These are phyloP conservation scores for Fissipunctia ypsillon DNA, from an alignment of 2,888 invertebrate genomes.

Conservation along the genomic window DNA sequence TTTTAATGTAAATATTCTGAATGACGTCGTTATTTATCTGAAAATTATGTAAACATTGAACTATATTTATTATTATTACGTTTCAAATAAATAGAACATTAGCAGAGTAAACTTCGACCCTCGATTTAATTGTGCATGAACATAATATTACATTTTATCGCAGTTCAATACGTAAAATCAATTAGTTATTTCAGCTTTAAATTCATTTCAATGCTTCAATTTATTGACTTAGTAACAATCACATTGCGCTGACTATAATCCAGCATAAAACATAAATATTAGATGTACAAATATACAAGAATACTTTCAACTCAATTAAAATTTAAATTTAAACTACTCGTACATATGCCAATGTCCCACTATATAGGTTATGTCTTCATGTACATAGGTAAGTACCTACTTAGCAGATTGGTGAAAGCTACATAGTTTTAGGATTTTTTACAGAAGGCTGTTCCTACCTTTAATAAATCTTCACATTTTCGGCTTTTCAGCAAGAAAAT, in stretches of 20 bases:
- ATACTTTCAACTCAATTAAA: neutral
- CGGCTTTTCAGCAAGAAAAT: neutral
- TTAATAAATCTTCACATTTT: neutral
- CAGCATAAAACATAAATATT: neutral
- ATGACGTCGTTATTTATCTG: conserved; percentile 18
- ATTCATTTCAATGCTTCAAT: neutral
- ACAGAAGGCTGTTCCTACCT: neutral
- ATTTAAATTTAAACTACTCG: neutral
- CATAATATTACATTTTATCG: conserved; percentile 23
- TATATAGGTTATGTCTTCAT: neutral
- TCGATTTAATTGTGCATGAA: conserved; percentile 13
- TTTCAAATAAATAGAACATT: conserved; percentile 52
- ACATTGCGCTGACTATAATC: neutral
- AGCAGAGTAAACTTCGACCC: conserved; percentile 36
- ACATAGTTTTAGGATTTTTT: neutral
- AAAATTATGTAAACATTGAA: conserved; percentile 41
- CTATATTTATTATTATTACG: conserved; percentile 53
- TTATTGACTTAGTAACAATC: neutral
- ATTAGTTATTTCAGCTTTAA: neutral
- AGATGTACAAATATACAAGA: neutral
- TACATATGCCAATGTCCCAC: too few relatives aligned
- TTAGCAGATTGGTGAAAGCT: neutral
- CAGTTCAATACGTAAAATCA: conserved; percentile 24
- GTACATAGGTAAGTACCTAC: too few relatives aligned
- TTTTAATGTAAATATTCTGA: conserved; percentile 25